Evolutionary conservation across 2,113 vertebrate species (phyloP).

Genomic region (Aegotheles bennettii): DNA sequence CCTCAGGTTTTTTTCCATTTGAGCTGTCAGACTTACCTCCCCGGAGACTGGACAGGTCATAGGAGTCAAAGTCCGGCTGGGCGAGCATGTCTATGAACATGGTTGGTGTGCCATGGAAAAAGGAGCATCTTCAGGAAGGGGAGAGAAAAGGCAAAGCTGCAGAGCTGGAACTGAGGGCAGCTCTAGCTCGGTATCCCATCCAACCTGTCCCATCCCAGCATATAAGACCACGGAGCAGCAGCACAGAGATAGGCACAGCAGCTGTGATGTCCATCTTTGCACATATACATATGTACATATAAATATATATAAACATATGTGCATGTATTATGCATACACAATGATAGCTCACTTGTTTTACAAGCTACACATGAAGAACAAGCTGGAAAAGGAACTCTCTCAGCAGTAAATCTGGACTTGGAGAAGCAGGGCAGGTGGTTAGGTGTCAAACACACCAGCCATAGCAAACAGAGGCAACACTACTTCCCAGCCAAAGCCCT

Average conservation of each 20-base stretch:
- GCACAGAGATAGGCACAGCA: not conserved
- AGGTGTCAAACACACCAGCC: not conserved
- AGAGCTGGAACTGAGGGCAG: not conserved
- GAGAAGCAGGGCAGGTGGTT: not conserved
- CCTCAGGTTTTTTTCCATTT: not conserved
- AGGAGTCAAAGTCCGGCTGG: constrained; percentile 77
- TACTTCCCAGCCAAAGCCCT: not conserved
- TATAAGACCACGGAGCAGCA: rapidly evolving
- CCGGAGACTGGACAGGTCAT: constrained; percentile 76
- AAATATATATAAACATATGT: rapidly evolving
- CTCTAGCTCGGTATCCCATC: not conserved
- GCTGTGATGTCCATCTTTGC: rapidly evolving
- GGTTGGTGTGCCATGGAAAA: constrained; percentile 84
- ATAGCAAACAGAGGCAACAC: not conserved
- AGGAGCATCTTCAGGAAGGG: constrained; percentile 74
- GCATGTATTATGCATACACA: not conserved
- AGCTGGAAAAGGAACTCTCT: not conserved
- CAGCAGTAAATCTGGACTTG: not conserved
- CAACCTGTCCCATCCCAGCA: not conserved
- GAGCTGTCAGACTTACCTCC: constrained; percentile 73
- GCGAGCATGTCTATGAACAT: constrained; percentile 89
- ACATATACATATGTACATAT: rapidly evolving
- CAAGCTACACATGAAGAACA: not conserved
- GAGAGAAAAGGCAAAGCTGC: not conserved
- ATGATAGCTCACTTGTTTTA: not conserved